Evolutionary conservation across 2,888 invertebrate genomes (phyloP), one percentile per base, ranked within the genome.

Genomic region (Oasisia sp.): DNA sequence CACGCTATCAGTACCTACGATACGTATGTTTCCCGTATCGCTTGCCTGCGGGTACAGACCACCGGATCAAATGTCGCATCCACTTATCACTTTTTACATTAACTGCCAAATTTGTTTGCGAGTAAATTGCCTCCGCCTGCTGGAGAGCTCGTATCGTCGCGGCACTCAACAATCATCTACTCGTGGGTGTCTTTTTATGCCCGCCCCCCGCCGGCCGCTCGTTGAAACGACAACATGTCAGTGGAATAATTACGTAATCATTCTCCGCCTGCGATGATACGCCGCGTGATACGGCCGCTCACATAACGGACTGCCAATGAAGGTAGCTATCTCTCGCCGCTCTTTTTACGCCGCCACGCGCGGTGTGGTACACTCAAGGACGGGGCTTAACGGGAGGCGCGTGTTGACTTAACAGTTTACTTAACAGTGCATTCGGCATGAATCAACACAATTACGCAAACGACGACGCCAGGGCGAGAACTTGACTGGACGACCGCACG

Each of bases 391-490:
- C 74, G 74, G 7, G 74, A 27, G 27, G 74, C 74, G 27, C 27
- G 14, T 74, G 74, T 74, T 74, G 27, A 74, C 74, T 74, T 74
- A 74, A 74, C 74, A n/a, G 74, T 74, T 74, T 74, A 74, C 74
- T 74, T 74, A 74, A 74, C 74, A n/a, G 74, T 74, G 74, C 74
- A 27, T 74, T 74, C 74, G 27, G 74, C 74, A 74, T 74, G 74
- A 74, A 74, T 74, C 19, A 74, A 74, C 74, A 74, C 74, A 74
- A 74, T 74, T 74, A 74, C 74, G 74, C 74, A 74, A 74, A 74
- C 74, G 74, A 19, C 74, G 27, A 74, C 74, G 19, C 27, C 5
- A 74, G 74, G 27, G 74, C 27, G 74, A 74, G 2, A 74, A 74
- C 74, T 27, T 27, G 74, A 19, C 27, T 1, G 74, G 74, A 74